Evolutionary conservation across 2,888 invertebrate genomes (phyloP).

Genomic region (Candidula unifasciata): DNA sequence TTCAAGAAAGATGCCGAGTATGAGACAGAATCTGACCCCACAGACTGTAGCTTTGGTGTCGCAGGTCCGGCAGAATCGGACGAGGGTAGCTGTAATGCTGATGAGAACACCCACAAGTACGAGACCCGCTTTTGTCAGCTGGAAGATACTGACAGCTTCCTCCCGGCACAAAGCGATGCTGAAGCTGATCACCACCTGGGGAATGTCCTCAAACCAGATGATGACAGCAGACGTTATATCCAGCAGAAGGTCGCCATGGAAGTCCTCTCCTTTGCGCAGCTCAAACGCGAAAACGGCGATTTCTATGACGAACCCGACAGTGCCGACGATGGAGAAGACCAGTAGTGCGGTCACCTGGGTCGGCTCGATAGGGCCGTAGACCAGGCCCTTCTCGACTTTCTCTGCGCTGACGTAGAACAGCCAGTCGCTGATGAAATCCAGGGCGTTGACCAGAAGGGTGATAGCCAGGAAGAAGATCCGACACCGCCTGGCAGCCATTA

Average conservation of each 20-base stretch:
- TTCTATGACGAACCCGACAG: conserved; percentile 45
- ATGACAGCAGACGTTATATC: conserved; percentile 59
- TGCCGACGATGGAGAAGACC: conserved; percentile 61
- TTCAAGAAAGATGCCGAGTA: conserved; percentile 66
- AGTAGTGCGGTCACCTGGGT: conserved; percentile 53
- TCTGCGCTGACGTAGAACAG: conserved; percentile 62
- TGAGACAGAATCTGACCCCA: conserved; percentile 62
- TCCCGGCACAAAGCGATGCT: conserved; percentile 64
- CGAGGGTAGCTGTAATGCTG: conserved; percentile 59
- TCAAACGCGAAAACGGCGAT: conserved; percentile 30
- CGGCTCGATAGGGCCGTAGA: conserved; percentile 61
- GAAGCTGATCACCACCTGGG: conserved; percentile 59
- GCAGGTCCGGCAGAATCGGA: conserved; percentile 58
- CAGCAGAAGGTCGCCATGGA: conserved; percentile 53
- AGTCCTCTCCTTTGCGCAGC: conserved; percentile 35
- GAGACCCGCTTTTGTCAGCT: conserved; percentile 62
- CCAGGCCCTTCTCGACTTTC: conserved; percentile 60
- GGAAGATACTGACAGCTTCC: conserved; percentile 67
- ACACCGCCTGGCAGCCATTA: background rate
- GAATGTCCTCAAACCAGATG: conserved; percentile 63
- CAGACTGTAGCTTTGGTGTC: conserved; percentile 50
- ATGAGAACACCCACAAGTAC: conserved; percentile 63
- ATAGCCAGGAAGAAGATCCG: background rate
- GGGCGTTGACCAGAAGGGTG: conserved; percentile 59
- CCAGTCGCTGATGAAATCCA: conserved; percentile 64